Evolutionary conservation across 64 coral and sea anemone species (phyloP).

Genomic region (Actinia equina): DNA sequence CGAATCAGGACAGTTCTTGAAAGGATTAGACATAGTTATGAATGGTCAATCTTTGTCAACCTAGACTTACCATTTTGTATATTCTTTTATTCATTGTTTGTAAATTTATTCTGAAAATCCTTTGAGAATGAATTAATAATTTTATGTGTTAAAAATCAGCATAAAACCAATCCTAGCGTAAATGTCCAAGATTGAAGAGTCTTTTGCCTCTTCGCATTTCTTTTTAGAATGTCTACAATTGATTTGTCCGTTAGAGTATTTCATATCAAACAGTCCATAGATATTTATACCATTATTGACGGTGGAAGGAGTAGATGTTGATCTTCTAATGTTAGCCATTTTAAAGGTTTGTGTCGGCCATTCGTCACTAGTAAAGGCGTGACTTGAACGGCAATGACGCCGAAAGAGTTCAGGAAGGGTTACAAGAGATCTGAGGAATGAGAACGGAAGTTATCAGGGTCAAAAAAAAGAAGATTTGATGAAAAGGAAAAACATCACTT

Average conservation of each 20-base stretch:
- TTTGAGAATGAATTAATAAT: too few species aligned
- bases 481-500: neutral
- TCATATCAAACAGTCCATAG: neutral
- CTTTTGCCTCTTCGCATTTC: neutral
- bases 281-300: neutral
- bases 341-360: neutral
- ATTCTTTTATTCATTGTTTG: too few species aligned
- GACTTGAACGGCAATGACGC: neutral
- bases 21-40: too few species aligned
- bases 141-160: neutral
- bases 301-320: neutral
- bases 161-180: slow-evolving; percentile 32
- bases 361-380: neutral
- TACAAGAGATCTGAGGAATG: too few species aligned
- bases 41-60: too few species aligned
- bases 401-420: neutral
- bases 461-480: too few species aligned
- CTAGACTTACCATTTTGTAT: too few species aligned
- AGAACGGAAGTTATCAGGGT: too few species aligned
- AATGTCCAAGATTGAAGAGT: neutral
- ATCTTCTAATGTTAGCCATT: neutral
- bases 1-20: too few species aligned
- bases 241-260: neutral
- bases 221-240: neutral
- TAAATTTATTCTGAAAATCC: too few species aligned